Evolutionary conservation across 2,113 vertebrate genomes (phyloP), one percentile per base, ranked within the genome.

Genomic region (Pterocles gutturalis): DNA sequence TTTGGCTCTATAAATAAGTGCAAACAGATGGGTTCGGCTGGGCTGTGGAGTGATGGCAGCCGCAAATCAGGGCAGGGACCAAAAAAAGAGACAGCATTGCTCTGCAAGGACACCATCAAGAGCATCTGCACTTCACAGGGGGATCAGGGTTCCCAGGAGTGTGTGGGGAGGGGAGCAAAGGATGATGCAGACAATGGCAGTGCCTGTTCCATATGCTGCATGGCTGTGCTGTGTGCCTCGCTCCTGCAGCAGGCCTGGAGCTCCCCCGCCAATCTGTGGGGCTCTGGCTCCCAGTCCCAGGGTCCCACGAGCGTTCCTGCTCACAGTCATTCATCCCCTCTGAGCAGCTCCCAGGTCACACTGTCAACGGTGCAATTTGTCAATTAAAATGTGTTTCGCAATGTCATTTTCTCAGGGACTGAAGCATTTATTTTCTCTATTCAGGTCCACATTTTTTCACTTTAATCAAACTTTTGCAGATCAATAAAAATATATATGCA

Each of bases 221-320:
- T 1, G 4, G 22, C 36, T 0, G 0, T 43, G 46, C 2, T 4
- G 7, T 25, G 45, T 6, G 0, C 21, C 31, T 57, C 5, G 1
- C 22, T n/a, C 53, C 64, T 85, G 75, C 70, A 45, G 82, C 88
- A 79, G 28, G 33, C 22, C 46, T 33, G 51, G 71, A 66, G 38
- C 49, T 82, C 49, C 17, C 31, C 29, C 13, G 31, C 46, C 1
- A 0, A 1, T 25, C 18, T 45, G 17, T 5, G 2, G 43, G 34
- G 20, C 62, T 87, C 57, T 76, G 53, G 20, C 36, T 86, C 38
- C 45, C 11, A 1, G 4, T 38, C 28, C 72, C 29, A 45, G 19
- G 11, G 21, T 70, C 18, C 77, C 26, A 41, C 20, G 16, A 49
- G 28, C 8, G 1, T 31, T 60, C 61, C 46, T 61, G 70, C 21